A percentile compares a stretch with the other conserved stretches of the same genome.
These are phyloP conservation scores for Celastrina argiolus DNA, from an alignment of 2,888 invertebrate genomes.

Conservation along the genomic window DNA sequence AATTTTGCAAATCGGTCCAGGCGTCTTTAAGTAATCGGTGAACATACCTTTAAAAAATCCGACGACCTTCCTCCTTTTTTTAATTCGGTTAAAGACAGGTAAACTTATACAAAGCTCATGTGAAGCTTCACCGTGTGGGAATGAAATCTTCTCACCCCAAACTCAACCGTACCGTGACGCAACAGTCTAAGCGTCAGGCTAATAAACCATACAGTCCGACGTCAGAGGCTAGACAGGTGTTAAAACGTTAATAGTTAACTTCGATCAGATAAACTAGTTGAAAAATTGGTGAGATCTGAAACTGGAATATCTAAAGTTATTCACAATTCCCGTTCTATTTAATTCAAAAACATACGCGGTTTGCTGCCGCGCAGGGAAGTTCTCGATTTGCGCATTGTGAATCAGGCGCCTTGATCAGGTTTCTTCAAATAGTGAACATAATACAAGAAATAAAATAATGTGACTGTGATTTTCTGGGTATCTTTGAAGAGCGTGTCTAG, in stretches of 20 bases:
- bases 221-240: background rate
- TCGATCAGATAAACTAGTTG: background rate
- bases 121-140: background rate
- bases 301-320: background rate
- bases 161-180: constrained; percentile 13
- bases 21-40: too few species aligned
- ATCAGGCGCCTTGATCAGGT: too few species aligned
- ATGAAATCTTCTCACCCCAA: constrained; percentile 14
- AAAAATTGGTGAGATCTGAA: background rate
- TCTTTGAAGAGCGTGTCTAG: too few species aligned
- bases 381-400: too few species aligned
- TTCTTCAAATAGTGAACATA: too few species aligned
- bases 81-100: background rate
- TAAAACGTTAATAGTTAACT: background rate
- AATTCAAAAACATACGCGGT: too few species aligned
- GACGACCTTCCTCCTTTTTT: background rate
- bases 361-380: too few species aligned
- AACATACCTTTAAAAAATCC: too few species aligned
- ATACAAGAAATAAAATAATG: too few species aligned
- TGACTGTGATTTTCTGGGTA: too few species aligned
- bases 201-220: background rate
- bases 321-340: too few species aligned
- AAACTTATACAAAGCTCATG: background rate
- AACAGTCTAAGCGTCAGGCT: constrained; percentile 5
- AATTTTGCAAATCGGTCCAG: too few species aligned